Evolutionary conservation across 2,113 vertebrate species (phyloP).

Genomic region (Tyto alba): DNA sequence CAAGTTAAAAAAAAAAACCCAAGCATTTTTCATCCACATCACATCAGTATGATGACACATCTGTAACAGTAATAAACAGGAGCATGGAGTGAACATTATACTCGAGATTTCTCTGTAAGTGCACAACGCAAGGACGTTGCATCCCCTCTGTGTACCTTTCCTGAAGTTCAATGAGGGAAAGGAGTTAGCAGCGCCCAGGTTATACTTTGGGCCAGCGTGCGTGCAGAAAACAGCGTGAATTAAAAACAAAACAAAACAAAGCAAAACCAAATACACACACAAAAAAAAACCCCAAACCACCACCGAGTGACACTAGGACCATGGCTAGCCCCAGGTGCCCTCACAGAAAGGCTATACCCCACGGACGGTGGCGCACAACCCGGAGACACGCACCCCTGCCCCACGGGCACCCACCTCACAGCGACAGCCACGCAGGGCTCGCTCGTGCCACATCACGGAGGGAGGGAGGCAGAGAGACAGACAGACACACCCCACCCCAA

Average conservation of each 20-base stretch:
- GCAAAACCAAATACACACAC: no score
- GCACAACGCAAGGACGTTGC: accelerated
- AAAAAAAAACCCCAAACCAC: neutral
- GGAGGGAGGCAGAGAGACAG: no score
- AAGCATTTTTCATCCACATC: neutral
- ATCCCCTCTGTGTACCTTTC: accelerated
- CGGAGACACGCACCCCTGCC: accelerated
- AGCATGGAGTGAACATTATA: neutral
- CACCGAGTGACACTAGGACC: accelerated
- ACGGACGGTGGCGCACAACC: neutral
- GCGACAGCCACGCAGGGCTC: neutral
- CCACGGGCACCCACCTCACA: neutral
- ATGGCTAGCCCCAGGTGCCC: accelerated
- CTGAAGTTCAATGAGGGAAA: neutral
- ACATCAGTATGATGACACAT: neutral
- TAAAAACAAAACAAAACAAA: no score
- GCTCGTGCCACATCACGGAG: neutral
- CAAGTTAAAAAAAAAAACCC: neutral
- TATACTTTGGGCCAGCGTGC: accelerated
- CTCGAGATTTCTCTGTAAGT: accelerated
- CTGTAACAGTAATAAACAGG: accelerated
- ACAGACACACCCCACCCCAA: neutral
- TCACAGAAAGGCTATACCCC: neutral
- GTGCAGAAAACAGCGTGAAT: no score
- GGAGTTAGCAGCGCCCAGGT: neutral